Evolutionary conservation across 1,140 invertebrate genomes (phyloP).

Genomic region (Drosophila lowei): DNA sequence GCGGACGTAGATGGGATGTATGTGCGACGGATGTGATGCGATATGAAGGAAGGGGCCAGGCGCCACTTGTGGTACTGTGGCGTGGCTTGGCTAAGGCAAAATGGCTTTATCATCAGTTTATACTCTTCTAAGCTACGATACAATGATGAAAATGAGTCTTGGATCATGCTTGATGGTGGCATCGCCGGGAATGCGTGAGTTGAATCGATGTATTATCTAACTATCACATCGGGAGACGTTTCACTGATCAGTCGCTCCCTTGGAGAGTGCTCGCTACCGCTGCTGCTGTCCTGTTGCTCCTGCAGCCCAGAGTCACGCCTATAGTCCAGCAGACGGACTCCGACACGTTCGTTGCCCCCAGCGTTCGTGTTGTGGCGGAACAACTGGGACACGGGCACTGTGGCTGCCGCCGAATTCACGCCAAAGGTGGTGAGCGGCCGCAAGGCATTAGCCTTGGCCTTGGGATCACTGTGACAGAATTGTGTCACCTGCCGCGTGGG

Average conservation of each 20-base stretch:
- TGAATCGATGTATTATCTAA: slow-evolving; percentile 64
- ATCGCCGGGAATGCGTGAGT: slow-evolving; percentile 51
- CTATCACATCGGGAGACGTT: slow-evolving; percentile 65
- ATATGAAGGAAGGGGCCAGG: slow-evolving; percentile 1
- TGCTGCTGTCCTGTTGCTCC: slow-evolving; percentile 3
- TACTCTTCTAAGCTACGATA: slow-evolving; percentile 33
- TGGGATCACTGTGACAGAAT: slow-evolving; percentile 72
- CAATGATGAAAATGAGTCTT: slow-evolving; percentile 50
- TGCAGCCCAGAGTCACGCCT: slow-evolving; percentile 53
- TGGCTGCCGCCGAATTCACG: slow-evolving; percentile 3
- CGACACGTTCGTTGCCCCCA: slow-evolving; percentile 51
- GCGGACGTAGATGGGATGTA: slow-evolving; percentile 26
- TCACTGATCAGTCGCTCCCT: slow-evolving; percentile 46
- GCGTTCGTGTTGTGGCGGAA: slow-evolving; percentile 23
- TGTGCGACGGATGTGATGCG: slow-evolving; percentile 8
- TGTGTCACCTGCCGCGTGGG: slow-evolving; percentile 68
- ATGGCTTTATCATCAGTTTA: slow-evolving; percentile 34
- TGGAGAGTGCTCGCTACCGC: slow-evolving; percentile 28
- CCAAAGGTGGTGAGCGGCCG: slow-evolving; percentile 56
- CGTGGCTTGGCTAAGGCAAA: slow-evolving; percentile 38
- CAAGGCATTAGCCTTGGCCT: slow-evolving; percentile 59
- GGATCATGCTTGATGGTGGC: slow-evolving; percentile 15
- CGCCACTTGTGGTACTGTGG: not conserved
- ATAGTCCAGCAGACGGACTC: slow-evolving; percentile 64
- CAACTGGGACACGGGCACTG: slow-evolving; percentile 11